These are phyloP conservation scores for Siniperca scherzeri DNA, from an alignment of 2,797 vertebrate genomes.

Conservation along the genomic window DNA sequence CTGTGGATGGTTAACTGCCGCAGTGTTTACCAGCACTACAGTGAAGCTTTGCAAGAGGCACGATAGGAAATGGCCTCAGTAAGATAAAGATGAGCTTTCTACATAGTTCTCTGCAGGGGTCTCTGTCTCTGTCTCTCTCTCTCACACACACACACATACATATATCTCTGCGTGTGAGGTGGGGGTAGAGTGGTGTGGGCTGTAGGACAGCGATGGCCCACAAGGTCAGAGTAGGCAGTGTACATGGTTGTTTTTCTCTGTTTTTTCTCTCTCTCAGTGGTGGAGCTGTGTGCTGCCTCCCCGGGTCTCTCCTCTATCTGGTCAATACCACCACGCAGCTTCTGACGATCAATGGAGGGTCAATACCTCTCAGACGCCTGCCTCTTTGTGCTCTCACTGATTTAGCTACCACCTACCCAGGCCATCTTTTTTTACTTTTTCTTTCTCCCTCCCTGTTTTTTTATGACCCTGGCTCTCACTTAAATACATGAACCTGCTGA, in stretches of 20 bases:
- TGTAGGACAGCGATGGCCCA: constrained; percentile 80
- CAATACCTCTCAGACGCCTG: constrained; percentile 91
- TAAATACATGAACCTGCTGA: constrained; percentile 82
- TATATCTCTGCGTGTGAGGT: constrained; percentile 44
- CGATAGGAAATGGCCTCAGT: constrained; percentile 78
- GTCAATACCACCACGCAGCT: constrained; percentile 88
- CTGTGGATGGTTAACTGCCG: constrained; percentile 62
- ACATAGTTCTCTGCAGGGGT: constrained; percentile 76
- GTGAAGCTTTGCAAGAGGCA: constrained; percentile 60
- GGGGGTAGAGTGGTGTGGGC: constrained; percentile 75
- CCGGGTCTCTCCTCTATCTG: constrained; percentile 86
- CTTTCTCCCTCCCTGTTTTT: constrained; percentile 66
- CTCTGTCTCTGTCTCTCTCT: constrained; percentile 32
- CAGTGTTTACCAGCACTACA: constrained; percentile 63
- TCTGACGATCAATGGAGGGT: constrained; percentile 88
- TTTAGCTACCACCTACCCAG: constrained; percentile 87
- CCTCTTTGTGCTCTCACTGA: constrained; percentile 88
- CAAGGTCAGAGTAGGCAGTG: constrained; percentile 85
- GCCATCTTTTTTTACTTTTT: constrained; percentile 67
- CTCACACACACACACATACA: constrained; percentile 36
- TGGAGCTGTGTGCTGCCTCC: constrained; percentile 84
- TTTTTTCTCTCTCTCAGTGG: constrained; percentile 76
- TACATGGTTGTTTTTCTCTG: constrained; percentile 83
- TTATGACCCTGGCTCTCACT: constrained; percentile 80
- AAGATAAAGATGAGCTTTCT: constrained; percentile 77